Percentiles rank a stretch among this genome's conserved stretches.
Conservation (phyloP, 2,113 vertebrate genomes). For the Garra rufa region DNA sequence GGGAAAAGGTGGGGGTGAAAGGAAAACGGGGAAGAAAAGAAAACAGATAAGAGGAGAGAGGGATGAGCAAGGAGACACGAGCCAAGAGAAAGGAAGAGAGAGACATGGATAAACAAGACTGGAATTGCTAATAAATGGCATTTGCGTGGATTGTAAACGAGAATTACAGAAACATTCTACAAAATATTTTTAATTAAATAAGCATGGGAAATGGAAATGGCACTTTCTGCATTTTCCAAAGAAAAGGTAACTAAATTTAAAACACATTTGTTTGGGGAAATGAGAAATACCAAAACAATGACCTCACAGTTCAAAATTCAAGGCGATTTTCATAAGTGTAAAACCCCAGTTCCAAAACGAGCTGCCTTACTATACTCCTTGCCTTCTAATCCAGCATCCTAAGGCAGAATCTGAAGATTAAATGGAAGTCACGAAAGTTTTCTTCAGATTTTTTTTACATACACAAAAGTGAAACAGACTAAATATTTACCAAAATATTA, state of each 20-base stretch:
- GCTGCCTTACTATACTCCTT: background rate
- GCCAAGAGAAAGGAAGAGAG: constrained; percentile 52
- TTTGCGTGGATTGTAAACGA: constrained; percentile 17
- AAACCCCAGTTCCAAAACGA: background rate
- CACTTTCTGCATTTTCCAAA: background rate
- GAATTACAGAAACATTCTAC: constrained; percentile 1
- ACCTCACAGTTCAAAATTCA: background rate
- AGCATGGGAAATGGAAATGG: constrained; percentile 29
- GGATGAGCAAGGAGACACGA: constrained; percentile 49
- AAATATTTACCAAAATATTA: too few relatives aligned
- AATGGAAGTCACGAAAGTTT: background rate
- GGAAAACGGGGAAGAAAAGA: constrained; percentile 55
- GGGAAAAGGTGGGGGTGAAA: constrained; percentile 59
- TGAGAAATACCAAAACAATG: background rate
- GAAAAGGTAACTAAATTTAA: background rate
- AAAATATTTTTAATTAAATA: background rate
- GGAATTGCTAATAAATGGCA: constrained; percentile 54
- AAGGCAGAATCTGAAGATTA: background rate
- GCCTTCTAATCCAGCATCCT: background rate
- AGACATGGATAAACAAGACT: constrained; percentile 50
- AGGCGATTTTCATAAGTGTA: background rate
- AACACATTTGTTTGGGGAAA: background rate
- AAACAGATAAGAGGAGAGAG: constrained; percentile 53
- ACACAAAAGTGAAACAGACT: background rate
- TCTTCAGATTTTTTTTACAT: background rate